Percentiles rank a stretch among this genome's conserved stretches.
Evolutionary conservation across 2,113 vertebrate genomes (phyloP).

Genomic region (Daubentonia madagascariensis): DNA sequence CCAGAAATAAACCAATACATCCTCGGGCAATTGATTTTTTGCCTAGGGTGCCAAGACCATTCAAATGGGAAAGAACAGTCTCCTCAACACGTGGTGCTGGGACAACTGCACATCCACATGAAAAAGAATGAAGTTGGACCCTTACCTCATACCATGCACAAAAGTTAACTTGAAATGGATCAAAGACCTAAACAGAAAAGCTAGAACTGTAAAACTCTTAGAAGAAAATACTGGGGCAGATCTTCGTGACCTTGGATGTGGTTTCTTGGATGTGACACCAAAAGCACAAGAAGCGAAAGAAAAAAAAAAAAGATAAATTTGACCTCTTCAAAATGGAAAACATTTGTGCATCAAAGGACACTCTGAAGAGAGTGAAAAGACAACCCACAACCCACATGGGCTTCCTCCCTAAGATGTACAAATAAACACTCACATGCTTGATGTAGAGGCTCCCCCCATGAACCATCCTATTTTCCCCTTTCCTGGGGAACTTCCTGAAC

Average conservation of each 20-base stretch:
- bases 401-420: neutral
- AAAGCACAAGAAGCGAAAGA: neutral
- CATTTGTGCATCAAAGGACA: neutral
- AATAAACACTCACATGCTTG: neutral
- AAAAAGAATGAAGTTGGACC: neutral
- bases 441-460: neutral
- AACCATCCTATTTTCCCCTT: neutral
- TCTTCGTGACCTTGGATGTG: neutral
- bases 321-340: neutral
- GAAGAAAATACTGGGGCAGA: neutral
- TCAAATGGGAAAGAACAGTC: neutral
- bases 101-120: too few relatives aligned
- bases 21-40: neutral
- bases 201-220: neutral
- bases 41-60: neutral
- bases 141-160: neutral
- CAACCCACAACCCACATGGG: neutral
- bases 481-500: neutral
- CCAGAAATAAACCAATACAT: neutral
- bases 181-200: neutral
- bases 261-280: neutral
- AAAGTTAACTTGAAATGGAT: neutral
- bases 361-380: neutral
- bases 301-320: neutral
- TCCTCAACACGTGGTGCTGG: neutral